phyloP scores from a whole-genome alignment of 1,140 invertebrate species.

The Dendroctonus ponderosae region DNA sequence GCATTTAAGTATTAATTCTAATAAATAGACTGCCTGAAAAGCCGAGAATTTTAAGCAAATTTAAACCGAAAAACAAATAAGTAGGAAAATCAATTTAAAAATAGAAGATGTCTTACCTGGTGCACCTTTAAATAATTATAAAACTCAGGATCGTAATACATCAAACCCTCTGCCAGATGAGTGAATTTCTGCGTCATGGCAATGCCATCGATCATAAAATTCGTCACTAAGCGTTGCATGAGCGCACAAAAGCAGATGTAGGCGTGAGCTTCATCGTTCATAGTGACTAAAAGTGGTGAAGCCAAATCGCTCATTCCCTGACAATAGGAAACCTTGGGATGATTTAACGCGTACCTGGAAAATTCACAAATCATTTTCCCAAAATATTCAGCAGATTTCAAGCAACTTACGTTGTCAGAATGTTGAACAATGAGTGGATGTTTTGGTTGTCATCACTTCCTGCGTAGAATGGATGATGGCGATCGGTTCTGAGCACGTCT shows the following conservation, averaged over 20 bases:
- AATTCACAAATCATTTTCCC: constrained; percentile 6
- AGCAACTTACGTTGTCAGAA: constrained; percentile 81
- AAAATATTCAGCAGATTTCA: neutral
- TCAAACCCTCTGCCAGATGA: constrained; percentile 84
- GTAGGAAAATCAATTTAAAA: too few species aligned
- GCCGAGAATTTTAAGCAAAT: too few species aligned
- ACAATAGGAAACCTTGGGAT: constrained; percentile 93
- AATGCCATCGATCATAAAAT: constrained; percentile 89
- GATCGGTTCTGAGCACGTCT: constrained; percentile 92
- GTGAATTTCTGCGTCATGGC: constrained; percentile 95
- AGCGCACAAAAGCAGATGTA: constrained; percentile 96
- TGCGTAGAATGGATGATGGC: constrained; percentile 90
- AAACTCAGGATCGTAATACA: constrained; percentile 89
- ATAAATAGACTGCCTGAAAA: too few species aligned
- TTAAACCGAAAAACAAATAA: too few species aligned
- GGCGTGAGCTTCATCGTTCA: constrained; percentile 94
- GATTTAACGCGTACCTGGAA: constrained; percentile 84
- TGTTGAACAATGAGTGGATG: constrained; percentile 89
- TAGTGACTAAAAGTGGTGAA: constrained; percentile 89
- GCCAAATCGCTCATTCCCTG: constrained; percentile 98
- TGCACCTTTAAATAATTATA: constrained; percentile 86
- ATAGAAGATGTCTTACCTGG: too few species aligned
- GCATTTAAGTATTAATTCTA: too few species aligned
- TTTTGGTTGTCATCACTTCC: constrained; percentile 96
- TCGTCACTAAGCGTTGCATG: constrained; percentile 84